Evolutionary conservation across 2,797 vertebrate genomes (phyloP), one percentile per base, ranked within the genome.

Genomic region (Phrynocephalus vlangalii): DNA sequence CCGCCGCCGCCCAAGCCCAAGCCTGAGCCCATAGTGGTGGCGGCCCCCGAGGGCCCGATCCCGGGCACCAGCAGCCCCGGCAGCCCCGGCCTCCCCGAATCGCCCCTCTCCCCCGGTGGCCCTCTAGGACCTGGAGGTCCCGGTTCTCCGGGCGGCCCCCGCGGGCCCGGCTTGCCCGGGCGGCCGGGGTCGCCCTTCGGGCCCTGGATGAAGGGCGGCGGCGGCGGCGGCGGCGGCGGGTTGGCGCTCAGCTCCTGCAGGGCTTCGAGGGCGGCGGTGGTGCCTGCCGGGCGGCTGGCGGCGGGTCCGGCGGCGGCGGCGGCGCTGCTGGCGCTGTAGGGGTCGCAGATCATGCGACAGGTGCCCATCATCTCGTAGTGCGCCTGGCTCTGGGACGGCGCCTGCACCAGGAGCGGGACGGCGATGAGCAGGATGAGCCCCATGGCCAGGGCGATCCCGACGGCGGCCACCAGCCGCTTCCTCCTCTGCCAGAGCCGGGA

Each of bases 301-400:
- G 16, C 18, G 16, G 60, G 16, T 63, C 60, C 73, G 3, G 20
- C 33, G 73, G 38, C 73, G 38, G 38, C 93, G 93, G 82, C 94
- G 90, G 5, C 95, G 88, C 84, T 81, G 73, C 75, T 83, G 82
- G 79, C 91, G 90, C 92, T 97, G 96, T 98, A 98, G 0, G 98
- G 98, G 96, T 99, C 98, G 87, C 98, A 99, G 75, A 98, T 98
- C 98, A 99, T 99, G 93, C 98, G 97, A 92, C 98, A 99, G 93
- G 98, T 98, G 93, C 98, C 98, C 97, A 99, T 97, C 98, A 99
- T 99, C 96, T 99, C 98, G 90, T 98, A 99, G 93, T 98, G 98
- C 66, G 97, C 98, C 5, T 96, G 96, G 88, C 97, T 96, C 11
- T 95, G 95, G 84, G 97, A 94, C 38, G 96, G 96, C 3, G 97